phyloP scores from a whole-genome alignment of 2,888 invertebrate species.

The Platycheirus albimanus region DNA sequence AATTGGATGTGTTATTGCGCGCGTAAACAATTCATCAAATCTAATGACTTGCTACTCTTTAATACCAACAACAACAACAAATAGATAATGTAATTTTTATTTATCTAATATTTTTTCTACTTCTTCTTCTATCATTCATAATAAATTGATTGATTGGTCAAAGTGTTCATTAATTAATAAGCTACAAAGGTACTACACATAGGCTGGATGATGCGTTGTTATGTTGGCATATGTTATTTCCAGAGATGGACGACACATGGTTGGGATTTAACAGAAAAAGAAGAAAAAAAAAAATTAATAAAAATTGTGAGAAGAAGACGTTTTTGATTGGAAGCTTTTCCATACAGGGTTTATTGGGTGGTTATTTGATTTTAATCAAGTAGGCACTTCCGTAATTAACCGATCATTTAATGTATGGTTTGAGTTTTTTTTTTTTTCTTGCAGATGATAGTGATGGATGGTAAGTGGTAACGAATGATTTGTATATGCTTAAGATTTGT shows the following conservation, averaged over 20 bases:
- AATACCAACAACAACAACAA: slow-evolving; percentile 31
- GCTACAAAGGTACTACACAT: slow-evolving; percentile 24
- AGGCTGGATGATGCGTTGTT: slow-evolving; percentile 26
- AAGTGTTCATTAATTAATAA: slow-evolving; percentile 57
- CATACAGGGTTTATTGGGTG: slow-evolving; percentile 43
- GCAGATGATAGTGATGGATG: slow-evolving; percentile 19
- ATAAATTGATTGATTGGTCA: slow-evolving; percentile 68
- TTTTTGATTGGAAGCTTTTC: slow-evolving; percentile 32
- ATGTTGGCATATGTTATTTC: slow-evolving; percentile 16
- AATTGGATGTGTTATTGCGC: slow-evolving; percentile 63
- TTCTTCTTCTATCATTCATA: slow-evolving; percentile 32
- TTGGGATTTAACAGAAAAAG: no score
- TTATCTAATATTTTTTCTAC: slow-evolving; percentile 42
- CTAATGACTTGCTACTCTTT: slow-evolving; percentile 71
- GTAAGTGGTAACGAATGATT: slow-evolving; percentile 7
- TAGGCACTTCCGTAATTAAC: slow-evolving; percentile 61
- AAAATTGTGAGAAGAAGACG: slow-evolving; percentile 13
- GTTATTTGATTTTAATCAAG: slow-evolving; percentile 47
- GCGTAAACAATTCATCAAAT: slow-evolving; percentile 72
- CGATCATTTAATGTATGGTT: slow-evolving; percentile 35
- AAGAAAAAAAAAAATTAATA: slow-evolving; percentile 12
- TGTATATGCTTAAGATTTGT: slow-evolving; percentile 4
- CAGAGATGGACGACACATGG: slow-evolving; percentile 1
- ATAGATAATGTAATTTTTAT: slow-evolving; percentile 48
- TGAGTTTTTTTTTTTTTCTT: neutral